Conservation (phyloP, 2,888 invertebrate species). For the Standfussiana lucernea region DNA sequence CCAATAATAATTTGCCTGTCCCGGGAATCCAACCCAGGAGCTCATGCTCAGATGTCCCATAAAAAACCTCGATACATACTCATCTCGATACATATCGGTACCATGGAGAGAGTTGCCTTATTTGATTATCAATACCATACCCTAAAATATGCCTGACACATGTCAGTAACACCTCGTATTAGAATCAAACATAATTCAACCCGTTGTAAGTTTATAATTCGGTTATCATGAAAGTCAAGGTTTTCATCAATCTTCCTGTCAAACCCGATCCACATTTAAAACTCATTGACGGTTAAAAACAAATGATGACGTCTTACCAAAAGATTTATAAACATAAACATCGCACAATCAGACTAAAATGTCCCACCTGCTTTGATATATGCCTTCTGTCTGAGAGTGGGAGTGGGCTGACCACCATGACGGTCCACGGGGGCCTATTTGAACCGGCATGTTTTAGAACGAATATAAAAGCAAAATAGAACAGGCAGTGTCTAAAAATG, state of each 20-base stretch:
- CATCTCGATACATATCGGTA: too few relatives aligned
- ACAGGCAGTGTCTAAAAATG: too few relatives aligned
- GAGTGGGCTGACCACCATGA: neutral
- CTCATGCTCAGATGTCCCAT: neutral
- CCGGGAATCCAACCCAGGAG: too few relatives aligned
- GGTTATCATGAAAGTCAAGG: conserved; percentile 22
- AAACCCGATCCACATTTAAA: neutral
- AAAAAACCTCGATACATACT: neutral
- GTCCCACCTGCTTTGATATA: neutral
- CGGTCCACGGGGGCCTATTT: too few relatives aligned
- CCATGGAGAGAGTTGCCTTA: neutral
- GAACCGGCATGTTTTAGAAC: too few relatives aligned
- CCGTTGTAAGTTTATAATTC: conserved; percentile 10
- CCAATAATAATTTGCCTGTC: too few relatives aligned
- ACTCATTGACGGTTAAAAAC: conserved; percentile 4
- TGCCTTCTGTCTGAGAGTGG: neutral
- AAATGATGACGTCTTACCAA: neutral
- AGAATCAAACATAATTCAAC: neutral
- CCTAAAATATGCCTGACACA: neutral
- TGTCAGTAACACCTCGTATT: neutral
- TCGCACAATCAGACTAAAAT: neutral
- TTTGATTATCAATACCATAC: neutral
- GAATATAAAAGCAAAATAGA: too few relatives aligned
- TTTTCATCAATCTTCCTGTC: conserved; percentile 30
- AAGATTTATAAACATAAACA: neutral